Conservation (phyloP, 2,113 vertebrate genomes). For the Puma concolor region DNA sequence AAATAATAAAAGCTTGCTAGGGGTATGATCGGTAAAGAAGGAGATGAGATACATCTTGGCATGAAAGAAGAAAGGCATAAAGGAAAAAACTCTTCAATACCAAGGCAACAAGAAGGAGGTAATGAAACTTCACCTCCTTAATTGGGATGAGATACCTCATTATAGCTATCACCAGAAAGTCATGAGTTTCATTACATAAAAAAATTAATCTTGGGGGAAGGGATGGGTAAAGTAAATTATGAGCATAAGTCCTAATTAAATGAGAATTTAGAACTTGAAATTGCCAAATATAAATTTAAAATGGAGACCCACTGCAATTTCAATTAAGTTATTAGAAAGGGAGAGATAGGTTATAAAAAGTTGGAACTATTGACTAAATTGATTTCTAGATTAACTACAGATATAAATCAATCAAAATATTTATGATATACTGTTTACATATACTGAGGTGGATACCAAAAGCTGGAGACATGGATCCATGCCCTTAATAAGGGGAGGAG, state of each 20-base stretch:
- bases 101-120: not conserved
- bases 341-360: constrained; percentile 29
- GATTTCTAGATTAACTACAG: not conserved
- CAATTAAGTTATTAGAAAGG: constrained; percentile 34
- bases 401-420: not conserved
- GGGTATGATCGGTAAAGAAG: constrained; percentile 28
- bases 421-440: not conserved
- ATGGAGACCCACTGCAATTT: not conserved
- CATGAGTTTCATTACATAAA: not conserved
- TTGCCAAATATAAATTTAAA: constrained; percentile 40
- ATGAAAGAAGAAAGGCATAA: constrained; percentile 29
- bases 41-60: constrained; percentile 53
- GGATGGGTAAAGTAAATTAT: not conserved
- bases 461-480: not conserved
- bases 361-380: not conserved
- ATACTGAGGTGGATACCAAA: not conserved
- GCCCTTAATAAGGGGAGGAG: not conserved
- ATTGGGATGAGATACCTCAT: not conserved
- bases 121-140: not conserved
- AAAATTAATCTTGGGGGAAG: not conserved
- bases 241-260: not conserved
- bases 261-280: constrained; percentile 33
- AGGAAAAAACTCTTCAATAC: not conserved
- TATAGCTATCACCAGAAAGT: not conserved
- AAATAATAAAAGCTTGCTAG: constrained; percentile 46